Evolutionary conservation across 2,797 vertebrate species (phyloP).

Genomic region (Falco novaeseelandiae): DNA sequence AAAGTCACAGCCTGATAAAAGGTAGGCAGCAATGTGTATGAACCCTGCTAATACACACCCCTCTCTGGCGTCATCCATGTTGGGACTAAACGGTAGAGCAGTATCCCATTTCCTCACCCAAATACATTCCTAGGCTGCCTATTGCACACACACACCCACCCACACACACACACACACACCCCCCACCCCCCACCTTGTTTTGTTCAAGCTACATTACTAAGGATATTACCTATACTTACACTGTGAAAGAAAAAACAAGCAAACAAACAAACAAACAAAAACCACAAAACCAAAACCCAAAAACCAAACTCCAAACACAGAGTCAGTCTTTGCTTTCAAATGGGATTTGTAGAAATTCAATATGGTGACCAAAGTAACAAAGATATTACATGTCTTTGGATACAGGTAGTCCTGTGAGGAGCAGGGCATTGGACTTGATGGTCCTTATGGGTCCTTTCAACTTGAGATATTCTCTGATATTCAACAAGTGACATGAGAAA

Average conservation of each 20-base stretch:
- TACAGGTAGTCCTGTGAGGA: not conserved
- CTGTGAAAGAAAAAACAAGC: not conserved
- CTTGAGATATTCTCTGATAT: accelerated
- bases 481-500: not conserved
- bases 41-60: not conserved
- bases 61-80: not conserved
- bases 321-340: not conserved
- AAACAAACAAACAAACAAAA: not conserved
- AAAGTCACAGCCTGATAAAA: not conserved
- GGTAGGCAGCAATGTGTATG: not conserved
- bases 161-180: no score
- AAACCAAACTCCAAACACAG: not conserved
- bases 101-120: not conserved
- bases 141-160: not conserved
- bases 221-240: not conserved
- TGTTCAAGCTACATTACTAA: not conserved
- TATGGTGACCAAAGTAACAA: not conserved
- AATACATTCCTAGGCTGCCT: not conserved
- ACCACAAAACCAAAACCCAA: no score
- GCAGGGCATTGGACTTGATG: accelerated
- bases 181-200: not conserved
- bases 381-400: not conserved
- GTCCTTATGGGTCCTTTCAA: not conserved
- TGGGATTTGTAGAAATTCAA: not conserved
- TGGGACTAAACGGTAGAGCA: not conserved